Conservation (phyloP, 2,797 vertebrate species). For the Amazona finschi region DNA sequence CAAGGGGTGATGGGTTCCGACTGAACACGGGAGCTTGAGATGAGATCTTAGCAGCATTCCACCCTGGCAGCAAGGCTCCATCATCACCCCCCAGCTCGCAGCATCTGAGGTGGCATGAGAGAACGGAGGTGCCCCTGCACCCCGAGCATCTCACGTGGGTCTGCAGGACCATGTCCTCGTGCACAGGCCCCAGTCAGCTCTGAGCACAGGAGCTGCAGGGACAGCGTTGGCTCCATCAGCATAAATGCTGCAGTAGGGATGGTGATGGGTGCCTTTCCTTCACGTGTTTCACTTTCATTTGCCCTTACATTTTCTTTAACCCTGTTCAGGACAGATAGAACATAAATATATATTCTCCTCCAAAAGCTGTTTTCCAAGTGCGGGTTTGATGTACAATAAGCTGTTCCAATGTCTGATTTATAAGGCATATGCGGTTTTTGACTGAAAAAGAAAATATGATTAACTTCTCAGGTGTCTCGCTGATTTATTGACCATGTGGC, state of each 20-base stretch:
- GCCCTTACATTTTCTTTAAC: background rate
- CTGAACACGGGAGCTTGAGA: background rate
- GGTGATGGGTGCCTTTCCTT: background rate
- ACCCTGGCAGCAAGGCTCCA: background rate
- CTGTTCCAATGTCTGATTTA: slow-evolving; percentile 42
- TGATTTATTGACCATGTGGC: slow-evolving; percentile 61
- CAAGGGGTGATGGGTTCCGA: background rate
- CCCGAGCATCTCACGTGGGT: accelerated
- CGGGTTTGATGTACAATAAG: background rate
- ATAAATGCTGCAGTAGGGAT: accelerated
- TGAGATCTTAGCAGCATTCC: background rate
- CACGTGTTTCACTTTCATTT: background rate
- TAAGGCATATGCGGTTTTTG: slow-evolving; percentile 26
- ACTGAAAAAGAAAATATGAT: background rate
- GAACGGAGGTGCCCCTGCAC: background rate
- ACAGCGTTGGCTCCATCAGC: background rate
- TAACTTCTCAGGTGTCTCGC: slow-evolving; percentile 33
- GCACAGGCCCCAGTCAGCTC: background rate
- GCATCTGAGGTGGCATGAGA: accelerated
- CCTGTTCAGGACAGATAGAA: background rate
- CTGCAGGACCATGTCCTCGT: background rate
- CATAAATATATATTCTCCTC: background rate
- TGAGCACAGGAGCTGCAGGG: background rate
- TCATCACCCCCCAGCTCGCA: background rate
- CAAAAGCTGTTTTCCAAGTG: background rate